Evolutionary conservation across 2,113 vertebrate genomes (phyloP).

Genomic region (Dipodomys merriami): DNA sequence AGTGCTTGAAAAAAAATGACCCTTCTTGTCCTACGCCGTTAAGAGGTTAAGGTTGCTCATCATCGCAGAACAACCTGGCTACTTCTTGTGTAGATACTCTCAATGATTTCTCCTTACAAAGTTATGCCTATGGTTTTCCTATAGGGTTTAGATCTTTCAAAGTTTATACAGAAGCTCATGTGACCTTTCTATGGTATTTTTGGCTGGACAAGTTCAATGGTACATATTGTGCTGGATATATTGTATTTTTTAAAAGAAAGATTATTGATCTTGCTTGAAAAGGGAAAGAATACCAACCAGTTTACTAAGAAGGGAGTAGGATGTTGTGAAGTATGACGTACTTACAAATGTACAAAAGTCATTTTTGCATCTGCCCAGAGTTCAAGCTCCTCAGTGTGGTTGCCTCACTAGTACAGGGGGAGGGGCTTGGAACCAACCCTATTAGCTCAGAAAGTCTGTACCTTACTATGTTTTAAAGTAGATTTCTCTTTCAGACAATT

Average conservation of each 20-base stretch:
- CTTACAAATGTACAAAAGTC: not conserved
- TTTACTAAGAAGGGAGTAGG: not conserved
- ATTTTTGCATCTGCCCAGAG: not conserved
- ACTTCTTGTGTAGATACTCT: not conserved
- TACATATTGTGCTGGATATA: not conserved
- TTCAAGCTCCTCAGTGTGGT: not conserved
- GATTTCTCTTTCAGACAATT: not conserved
- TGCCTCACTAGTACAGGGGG: not conserved
- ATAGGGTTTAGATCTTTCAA: not conserved
- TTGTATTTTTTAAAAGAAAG: slow-evolving; percentile 32
- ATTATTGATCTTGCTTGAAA: not conserved
- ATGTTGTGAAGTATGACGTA: not conserved
- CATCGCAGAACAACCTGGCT: not conserved
- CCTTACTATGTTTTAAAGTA: not conserved
- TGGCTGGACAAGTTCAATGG: not conserved
- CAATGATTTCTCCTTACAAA: not conserved
- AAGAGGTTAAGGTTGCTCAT: not conserved
- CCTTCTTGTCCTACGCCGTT: not conserved
- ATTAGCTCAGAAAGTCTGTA: not conserved
- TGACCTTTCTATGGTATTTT: not conserved
- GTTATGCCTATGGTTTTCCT: not conserved
- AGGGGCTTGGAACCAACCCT: not conserved
- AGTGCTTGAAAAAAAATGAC: not conserved
- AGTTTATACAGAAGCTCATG: not conserved
- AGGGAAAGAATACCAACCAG: not conserved